These are phyloP conservation scores for Asbolus verrucosus DNA, from an alignment of 1,140 invertebrate genomes.

Conservation along the genomic window DNA sequence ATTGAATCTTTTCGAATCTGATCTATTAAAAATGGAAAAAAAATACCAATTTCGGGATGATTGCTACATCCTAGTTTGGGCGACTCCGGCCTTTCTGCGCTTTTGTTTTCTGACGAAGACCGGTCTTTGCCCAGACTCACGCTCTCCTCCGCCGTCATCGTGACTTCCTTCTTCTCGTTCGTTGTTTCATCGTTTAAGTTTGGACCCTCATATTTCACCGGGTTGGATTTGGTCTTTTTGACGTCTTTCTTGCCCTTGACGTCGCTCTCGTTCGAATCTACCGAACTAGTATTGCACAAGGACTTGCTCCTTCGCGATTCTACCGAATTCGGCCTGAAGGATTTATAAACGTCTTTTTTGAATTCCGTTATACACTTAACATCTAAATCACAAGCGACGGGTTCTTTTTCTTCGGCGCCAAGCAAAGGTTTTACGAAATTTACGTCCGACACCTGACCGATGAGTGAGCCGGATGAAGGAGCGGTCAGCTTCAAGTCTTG, in stretches of 20 bases:
- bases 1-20: not conserved
- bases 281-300: constrained; percentile 57
- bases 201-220: constrained; percentile 49
- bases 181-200: constrained; percentile 45
- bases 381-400: constrained; percentile 53
- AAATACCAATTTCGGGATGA: constrained; percentile 60
- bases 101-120: constrained; percentile 55
- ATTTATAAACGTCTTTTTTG: constrained; percentile 53
- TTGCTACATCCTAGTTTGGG: constrained; percentile 61
- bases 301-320: constrained; percentile 59
- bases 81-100: constrained; percentile 53
- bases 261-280: constrained; percentile 57
- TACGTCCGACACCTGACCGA: constrained; percentile 39
- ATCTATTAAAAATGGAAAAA: not conserved
- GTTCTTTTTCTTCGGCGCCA: constrained; percentile 45
- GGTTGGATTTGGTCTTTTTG: constrained; percentile 60
- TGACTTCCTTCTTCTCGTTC: constrained; percentile 50
- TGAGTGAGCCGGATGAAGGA: constrained; percentile 26
- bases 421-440: constrained; percentile 46
- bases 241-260: constrained; percentile 56
- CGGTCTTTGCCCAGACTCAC: constrained; percentile 55
- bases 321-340: constrained; percentile 52
- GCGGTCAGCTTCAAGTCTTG: constrained; percentile 54
- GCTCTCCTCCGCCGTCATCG: constrained; percentile 60
- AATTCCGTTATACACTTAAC: constrained; percentile 46